phyloP scores from a whole-genome alignment of 1,140 invertebrate species.

The Heliconius hermathena region DNA sequence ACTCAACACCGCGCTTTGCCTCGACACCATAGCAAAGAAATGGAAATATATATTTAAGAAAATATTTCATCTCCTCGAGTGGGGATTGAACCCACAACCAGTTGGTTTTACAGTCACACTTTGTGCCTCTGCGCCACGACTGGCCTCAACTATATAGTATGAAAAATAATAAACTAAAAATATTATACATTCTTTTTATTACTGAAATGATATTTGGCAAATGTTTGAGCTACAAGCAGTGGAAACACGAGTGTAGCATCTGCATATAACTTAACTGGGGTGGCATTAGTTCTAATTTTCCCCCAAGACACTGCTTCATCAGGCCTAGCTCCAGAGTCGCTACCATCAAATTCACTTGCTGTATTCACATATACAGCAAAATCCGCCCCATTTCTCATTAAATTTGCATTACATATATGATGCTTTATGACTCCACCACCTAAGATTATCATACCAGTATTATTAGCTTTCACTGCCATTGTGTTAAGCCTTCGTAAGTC shows the following conservation, averaged over 20 bases:
- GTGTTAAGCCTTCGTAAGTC: slow-evolving; percentile 95
- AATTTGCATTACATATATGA: slow-evolving; percentile 98
- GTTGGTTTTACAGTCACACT: no score
- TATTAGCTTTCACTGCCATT: slow-evolving; percentile 96
- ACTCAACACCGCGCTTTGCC: no score
- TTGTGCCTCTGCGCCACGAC: no score
- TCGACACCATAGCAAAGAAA: no score
- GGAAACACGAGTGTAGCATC: slow-evolving; percentile 98
- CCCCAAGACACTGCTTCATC: slow-evolving; percentile 99
- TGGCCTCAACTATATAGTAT: no score
- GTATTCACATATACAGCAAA: slow-evolving; percentile 98
- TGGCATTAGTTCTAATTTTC: slow-evolving; percentile 94
- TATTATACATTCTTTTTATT: slow-evolving; percentile 79
- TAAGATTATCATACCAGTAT: slow-evolving; percentile 98
- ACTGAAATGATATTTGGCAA: slow-evolving; percentile 86
- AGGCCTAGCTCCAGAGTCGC: slow-evolving; percentile 97
- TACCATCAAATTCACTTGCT: slow-evolving; percentile 98
- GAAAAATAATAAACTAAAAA: slow-evolving; percentile 41
- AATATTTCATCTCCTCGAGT: no score
- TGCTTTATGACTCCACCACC: slow-evolving; percentile 99
- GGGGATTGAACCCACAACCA: no score
- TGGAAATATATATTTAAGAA: no score
- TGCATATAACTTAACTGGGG: slow-evolving; percentile 97
- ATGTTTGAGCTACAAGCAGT: slow-evolving; percentile 97
- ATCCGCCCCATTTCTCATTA: slow-evolving; percentile 99